Conservation (phyloP, 2,113 vertebrate genomes). For the Hiodon alosoides region DNA sequence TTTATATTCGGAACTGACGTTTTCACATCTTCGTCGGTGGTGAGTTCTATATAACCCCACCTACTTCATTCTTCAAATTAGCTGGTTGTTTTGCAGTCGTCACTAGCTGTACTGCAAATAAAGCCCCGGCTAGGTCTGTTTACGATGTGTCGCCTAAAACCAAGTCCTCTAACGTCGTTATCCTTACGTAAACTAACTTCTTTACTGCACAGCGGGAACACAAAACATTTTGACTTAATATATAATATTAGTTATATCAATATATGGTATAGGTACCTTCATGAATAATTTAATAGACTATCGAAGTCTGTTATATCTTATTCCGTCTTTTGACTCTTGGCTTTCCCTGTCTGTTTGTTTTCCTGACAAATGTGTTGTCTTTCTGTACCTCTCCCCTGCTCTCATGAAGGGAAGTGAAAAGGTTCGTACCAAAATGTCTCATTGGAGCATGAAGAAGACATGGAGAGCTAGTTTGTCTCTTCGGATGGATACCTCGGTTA, state of each 20-base stretch:
- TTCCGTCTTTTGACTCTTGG: slow-evolving; percentile 36
- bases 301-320: not conserved
- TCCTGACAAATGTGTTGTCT: not conserved
- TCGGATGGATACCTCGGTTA: too few species aligned
- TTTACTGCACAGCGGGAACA: too few species aligned
- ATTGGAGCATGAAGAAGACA: slow-evolving; percentile 9
- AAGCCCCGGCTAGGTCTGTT: too few species aligned
- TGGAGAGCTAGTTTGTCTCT: too few species aligned
- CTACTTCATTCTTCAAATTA: not conserved
- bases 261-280: too few species aligned
- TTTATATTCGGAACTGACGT: not conserved
- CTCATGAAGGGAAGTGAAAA: slow-evolving; percentile 70
- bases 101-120: not conserved
- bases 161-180: not conserved
- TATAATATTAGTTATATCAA: too few species aligned
- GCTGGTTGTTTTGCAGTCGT: not conserved
- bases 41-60: not conserved
- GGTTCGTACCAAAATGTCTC: slow-evolving; percentile 55
- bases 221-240: too few species aligned
- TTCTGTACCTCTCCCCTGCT: slow-evolving; percentile 40
- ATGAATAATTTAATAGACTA: not conserved
- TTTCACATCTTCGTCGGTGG: too few species aligned
- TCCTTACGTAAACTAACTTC: too few species aligned
- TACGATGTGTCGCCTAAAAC: not conserved
- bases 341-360: slow-evolving; percentile 45